Evolutionary conservation across 2,888 invertebrate genomes (phyloP).

Genomic region (Meloe dianella): DNA sequence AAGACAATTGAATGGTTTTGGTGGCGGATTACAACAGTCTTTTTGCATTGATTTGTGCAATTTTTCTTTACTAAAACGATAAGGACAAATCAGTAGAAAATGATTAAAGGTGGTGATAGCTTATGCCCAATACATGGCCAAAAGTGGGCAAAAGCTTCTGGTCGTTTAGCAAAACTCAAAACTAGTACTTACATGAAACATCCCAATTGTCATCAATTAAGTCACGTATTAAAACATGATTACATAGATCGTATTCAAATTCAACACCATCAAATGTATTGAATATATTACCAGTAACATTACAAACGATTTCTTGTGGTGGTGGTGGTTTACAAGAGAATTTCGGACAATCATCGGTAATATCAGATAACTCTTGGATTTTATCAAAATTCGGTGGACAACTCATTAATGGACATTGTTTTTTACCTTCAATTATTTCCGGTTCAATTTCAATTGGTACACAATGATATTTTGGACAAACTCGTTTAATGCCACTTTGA

Average conservation of each 20-base stretch:
- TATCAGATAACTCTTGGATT: slow-evolving; percentile 21
- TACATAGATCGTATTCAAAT: slow-evolving; percentile 81
- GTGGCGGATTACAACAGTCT: slow-evolving; percentile 69
- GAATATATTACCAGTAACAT: slow-evolving; percentile 77
- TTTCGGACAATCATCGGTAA: slow-evolving; percentile 54
- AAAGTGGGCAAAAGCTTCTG: too few species aligned
- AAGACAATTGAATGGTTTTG: slow-evolving; percentile 66
- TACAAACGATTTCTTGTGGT: slow-evolving; percentile 70
- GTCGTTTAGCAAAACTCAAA: not conserved
- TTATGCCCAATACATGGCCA: not conserved
- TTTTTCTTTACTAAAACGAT: slow-evolving; percentile 66
- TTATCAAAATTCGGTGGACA: slow-evolving; percentile 62
- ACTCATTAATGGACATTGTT: slow-evolving; percentile 53
- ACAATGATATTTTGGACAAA: slow-evolving; percentile 66
- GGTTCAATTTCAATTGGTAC: slow-evolving; percentile 62
- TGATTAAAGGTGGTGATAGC: too few species aligned
- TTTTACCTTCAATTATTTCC: slow-evolving; percentile 42
- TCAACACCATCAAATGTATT: slow-evolving; percentile 80
- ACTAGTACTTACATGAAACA: slow-evolving; percentile 70
- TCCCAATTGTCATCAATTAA: slow-evolving; percentile 72
- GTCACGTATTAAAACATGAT: slow-evolving; percentile 79
- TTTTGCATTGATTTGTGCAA: slow-evolving; percentile 68
- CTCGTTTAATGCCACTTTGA: slow-evolving; percentile 46
- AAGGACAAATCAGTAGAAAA: slow-evolving; percentile 1
- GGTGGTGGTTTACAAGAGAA: slow-evolving; percentile 71